A percentile compares a stretch with the other conserved stretches of the same genome.
Evolutionary conservation across 1,140 invertebrate species (phyloP).

Genomic region (Homalodisca vitripennis): DNA sequence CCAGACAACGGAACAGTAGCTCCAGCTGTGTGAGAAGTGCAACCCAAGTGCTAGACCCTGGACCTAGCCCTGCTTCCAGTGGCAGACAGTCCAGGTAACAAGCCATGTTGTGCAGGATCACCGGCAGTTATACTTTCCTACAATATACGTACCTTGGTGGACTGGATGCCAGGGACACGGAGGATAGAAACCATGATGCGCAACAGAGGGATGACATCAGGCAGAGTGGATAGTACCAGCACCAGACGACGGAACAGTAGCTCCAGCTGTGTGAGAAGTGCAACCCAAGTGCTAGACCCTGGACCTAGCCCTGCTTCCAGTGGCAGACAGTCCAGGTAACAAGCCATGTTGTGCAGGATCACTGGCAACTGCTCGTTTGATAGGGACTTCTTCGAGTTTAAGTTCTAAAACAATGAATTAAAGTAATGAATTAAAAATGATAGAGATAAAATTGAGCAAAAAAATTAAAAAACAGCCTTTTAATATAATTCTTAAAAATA

Average conservation of each 20-base stretch:
- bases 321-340: constrained; percentile 89
- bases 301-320: constrained; percentile 75
- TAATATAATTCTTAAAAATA: no score
- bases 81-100: constrained; percentile 91
- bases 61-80: constrained; percentile 73
- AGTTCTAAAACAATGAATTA: no score
- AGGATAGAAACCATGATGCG: constrained; percentile 84
- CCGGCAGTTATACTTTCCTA: constrained; percentile 45
- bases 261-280: constrained; percentile 81
- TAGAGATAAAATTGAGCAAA: no score
- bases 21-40: constrained; percentile 82
- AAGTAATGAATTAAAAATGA: no score
- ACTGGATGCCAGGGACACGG: constrained; percentile 77
- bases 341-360: constrained; percentile 86
- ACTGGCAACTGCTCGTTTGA: constrained; percentile 70
- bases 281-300: constrained; percentile 67
- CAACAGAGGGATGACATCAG: constrained; percentile 74
- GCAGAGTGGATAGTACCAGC: constrained; percentile 68
- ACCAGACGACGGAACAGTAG: constrained; percentile 78
- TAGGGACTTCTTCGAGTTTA: constrained; percentile 87
- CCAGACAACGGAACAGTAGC: constrained; percentile 75
- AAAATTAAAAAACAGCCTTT: no score
- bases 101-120: constrained; percentile 85
- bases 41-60: constrained; percentile 68
- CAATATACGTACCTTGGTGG: constrained; percentile 57